These are phyloP conservation scores for Pogonus chalceus DNA, from an alignment of 1,140 invertebrate species.

Conservation along the genomic window DNA sequence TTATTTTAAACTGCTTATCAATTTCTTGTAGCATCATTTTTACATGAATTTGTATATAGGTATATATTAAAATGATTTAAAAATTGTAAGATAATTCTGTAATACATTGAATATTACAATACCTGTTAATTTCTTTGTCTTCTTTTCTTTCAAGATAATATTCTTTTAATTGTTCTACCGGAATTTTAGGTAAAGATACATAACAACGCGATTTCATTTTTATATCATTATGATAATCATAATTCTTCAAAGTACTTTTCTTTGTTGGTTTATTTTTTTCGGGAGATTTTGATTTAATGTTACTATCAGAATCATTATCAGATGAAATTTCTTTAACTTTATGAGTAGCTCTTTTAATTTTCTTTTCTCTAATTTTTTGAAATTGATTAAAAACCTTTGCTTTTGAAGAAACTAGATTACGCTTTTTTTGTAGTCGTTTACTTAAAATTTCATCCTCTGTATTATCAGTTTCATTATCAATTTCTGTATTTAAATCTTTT, in stretches of 20 bases:
- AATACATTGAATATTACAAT: slow-evolving; percentile 8
- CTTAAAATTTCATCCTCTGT: too few species aligned
- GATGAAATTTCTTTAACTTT: slow-evolving; percentile 5
- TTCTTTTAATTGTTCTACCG: slow-evolving; percentile 19
- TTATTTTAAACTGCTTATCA: background rate
- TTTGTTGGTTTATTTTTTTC: slow-evolving; percentile 5
- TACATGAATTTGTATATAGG: slow-evolving; percentile 8
- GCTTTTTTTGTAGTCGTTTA: too few species aligned
- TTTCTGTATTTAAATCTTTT: background rate
- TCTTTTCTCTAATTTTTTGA: slow-evolving; percentile 11
- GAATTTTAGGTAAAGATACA: slow-evolving; percentile 18
- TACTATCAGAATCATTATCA: slow-evolving; percentile 10
- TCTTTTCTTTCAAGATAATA: slow-evolving; percentile 20
- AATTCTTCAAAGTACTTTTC: slow-evolving; percentile 5
- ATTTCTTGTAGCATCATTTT: background rate
- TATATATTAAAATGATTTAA: too few species aligned
- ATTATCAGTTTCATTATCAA: too few species aligned
- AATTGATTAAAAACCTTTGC: background rate
- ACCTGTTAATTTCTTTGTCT: slow-evolving; percentile 21
- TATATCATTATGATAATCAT: slow-evolving; percentile 12
- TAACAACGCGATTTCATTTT: slow-evolving; percentile 19
- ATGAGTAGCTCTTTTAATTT: slow-evolving; percentile 7
- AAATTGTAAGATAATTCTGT: too few species aligned
- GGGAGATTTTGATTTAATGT: slow-evolving; percentile 9
- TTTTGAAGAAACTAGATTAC: too few species aligned